Base-by-base conservation (phyloP, 2,888 invertebrate species). In the Conus canariensis region DNA sequence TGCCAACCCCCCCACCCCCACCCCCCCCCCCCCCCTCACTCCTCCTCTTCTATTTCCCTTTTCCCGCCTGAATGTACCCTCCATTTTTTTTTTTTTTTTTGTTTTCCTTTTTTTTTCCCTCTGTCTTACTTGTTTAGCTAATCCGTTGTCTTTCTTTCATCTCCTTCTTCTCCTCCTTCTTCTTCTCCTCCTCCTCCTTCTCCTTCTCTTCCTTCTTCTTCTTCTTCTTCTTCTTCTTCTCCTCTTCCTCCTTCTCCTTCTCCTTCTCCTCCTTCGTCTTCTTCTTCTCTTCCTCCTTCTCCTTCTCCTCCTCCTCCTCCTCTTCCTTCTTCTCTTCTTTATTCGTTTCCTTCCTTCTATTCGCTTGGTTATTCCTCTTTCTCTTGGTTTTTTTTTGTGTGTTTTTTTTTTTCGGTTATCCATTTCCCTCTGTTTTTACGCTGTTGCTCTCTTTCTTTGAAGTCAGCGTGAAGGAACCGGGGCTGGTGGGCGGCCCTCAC, bases 251-350 rank as follows among this genome's bases (percentile, higher is more conserved):
- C 7, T 74, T 88, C 70, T 70, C 9, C 74, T 60, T 77, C 88
- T 88, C 45, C 64, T 56, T 88, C 70, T 70, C 74, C 74, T 9
- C 25, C 88, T 85, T 45, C 45, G 7, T 85, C 85, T 85, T 45
- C 58, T 45, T 85, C 64, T 64, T 64, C 64, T 64, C 2, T 64
- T 10, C 64, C 45, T 3, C 64, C 10, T 30, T 2, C 30, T 30
- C 30, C 30, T 30, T 30, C 9, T 45, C 56, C 12, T 14, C 22
- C 6, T 85, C 56, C 85, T 85, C 58, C 14, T 22, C 45, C 4
- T 4, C 45, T 45, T 45, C 2, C 30, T 45, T 45, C 45, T 45
- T 45, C 45, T 45, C 45, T 45, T 45, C 45, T 45, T 45, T 45
- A 3, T 45, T 45, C 2, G 30, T 22, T 64, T n/a, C 64, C 30